Conservation (phyloP, 2,113 vertebrate species). For the Cyprinodon brontotheroides region DNA sequence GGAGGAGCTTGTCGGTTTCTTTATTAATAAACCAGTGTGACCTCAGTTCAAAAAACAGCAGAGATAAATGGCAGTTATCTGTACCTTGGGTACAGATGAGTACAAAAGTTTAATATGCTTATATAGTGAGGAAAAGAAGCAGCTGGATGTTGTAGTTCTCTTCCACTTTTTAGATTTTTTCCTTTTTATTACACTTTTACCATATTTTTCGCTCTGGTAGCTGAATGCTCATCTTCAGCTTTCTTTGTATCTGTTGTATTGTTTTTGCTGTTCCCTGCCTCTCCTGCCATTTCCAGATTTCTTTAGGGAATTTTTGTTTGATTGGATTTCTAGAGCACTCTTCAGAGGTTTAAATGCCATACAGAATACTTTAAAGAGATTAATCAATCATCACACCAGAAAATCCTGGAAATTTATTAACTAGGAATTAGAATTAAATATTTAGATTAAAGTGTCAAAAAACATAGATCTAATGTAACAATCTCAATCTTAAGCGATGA, state of each 20-base stretch:
- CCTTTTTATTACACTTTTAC: too few species aligned
- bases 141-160: too few species aligned
- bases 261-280: not conserved
- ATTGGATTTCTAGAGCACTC: not conserved
- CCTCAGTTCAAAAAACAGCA: not conserved
- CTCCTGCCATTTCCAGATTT: not conserved
- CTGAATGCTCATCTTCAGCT: not conserved
- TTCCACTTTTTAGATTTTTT: too few species aligned
- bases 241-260: not conserved
- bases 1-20: conserved; percentile 10
- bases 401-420: not conserved
- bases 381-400: not conserved
- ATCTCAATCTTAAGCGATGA: too few species aligned
- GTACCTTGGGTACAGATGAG: too few species aligned
- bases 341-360: not conserved
- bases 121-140: too few species aligned
- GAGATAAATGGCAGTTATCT: too few species aligned
- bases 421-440: too few species aligned
- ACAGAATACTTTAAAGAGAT: not conserved
- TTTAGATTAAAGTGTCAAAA: too few species aligned
- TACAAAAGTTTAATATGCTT: too few species aligned
- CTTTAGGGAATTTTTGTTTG: not conserved
- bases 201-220: too few species aligned
- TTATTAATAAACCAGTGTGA: conserved; percentile 19
- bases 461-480: not conserved